Evolutionary conservation across 64 coral and sea anemone genomes (phyloP), one percentile per base, ranked within the genome.

Genomic region (Orbicella faveolata): DNA sequence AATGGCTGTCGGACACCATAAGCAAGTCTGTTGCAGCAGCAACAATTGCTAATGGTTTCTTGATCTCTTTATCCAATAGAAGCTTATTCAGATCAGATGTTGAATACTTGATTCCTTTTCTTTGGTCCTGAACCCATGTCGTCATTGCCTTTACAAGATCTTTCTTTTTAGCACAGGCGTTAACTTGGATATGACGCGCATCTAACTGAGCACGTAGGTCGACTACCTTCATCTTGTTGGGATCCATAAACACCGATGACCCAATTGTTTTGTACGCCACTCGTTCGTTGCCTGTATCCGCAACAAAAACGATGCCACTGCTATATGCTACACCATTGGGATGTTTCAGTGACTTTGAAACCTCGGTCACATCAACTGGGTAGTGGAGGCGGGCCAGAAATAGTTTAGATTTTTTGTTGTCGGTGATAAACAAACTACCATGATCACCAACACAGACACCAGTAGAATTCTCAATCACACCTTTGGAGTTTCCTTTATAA

Each of bases 361-460:
- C 23, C 64, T 90, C 88, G 18, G 88, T 90, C 30, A 90, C 37
- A 20, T 90, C 88, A 6, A 83, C 78, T 34, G 88, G 78, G 30
- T 90, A 90, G 51, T 90, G 88, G 54, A 90, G 88, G 67, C 88
- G 78, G 16, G 78, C 88, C 35, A 90, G 88, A 81, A 90, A 73
- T 33, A 90, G 21, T 36, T 37, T 20, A 23, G 77, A 80, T 48
- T 80, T 90, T 26, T 72, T 81, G 77, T 90, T 90, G 88, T 81
- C 88, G 25, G 88, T 90, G 41, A 90, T 90, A 54, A 90, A 90
- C 51, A 90, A 11, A 9, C 79, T 90, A 19, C 76, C 88, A 90
- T 90, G 88, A 72, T 90, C 88, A 81, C 19, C 77, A 34, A 90
- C 16, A 72, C 81, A 92, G 65, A 86, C 66, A 37, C 59, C 90